Evolutionary conservation across 2,797 vertebrate species (phyloP).

Genomic region (Hapalemur alaotrensis): DNA sequence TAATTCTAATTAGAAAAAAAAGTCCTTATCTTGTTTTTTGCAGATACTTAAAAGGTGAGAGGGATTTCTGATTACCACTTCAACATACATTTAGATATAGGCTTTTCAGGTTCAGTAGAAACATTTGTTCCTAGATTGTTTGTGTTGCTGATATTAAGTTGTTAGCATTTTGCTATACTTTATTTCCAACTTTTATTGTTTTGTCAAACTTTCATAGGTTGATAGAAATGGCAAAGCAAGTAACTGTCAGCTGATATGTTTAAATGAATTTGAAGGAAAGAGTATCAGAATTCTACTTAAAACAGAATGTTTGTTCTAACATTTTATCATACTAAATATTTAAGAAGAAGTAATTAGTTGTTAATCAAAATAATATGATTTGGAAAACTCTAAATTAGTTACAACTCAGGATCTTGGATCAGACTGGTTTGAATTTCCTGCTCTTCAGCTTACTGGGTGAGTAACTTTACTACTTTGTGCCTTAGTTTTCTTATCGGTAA

Average conservation of each 20-base stretch:
- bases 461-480: not conserved
- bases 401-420: not conserved
- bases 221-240: not conserved
- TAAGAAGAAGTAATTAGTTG: not conserved
- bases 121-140: not conserved
- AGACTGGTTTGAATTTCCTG: not conserved
- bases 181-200: not conserved
- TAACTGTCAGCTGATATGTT: not conserved
- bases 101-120: not conserved
- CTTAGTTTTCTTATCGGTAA: not conserved
- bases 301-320: not conserved
- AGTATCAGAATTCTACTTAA: constrained; percentile 21
- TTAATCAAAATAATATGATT: constrained; percentile 37
- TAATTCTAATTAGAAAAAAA: constrained; percentile 16
- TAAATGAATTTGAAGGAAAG: constrained; percentile 17
- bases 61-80: not conserved
- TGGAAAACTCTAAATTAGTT: constrained; percentile 34
- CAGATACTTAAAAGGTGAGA: not conserved
- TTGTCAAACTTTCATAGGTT: not conserved
- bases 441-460: not conserved
- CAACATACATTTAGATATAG: not conserved
- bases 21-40: not conserved
- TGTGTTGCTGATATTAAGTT: not conserved
- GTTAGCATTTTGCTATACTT: not conserved
- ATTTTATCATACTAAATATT: not conserved